Conservation (phyloP, 1,140 invertebrate genomes). For the Parapsyche elsis region DNA sequence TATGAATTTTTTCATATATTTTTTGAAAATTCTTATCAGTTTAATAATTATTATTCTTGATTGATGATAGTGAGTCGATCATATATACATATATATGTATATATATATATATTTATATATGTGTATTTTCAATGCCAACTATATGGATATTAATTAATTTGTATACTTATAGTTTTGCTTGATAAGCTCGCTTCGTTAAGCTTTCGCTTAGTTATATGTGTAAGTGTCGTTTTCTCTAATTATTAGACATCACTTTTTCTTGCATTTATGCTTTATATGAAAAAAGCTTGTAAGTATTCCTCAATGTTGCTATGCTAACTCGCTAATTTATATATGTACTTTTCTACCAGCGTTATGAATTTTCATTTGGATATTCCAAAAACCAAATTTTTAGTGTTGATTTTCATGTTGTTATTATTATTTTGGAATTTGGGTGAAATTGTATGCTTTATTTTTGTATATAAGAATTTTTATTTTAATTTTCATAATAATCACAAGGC, state of each 20-base stretch:
- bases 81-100: background rate
- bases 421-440: slow-evolving; percentile 45
- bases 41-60: too few species aligned
- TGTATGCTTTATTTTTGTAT: background rate
- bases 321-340: slow-evolving; percentile 16
- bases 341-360: too few species aligned
- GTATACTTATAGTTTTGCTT: background rate
- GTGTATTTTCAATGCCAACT: background rate
- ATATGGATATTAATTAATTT: background rate
- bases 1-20: too few species aligned
- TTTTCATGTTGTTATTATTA: background rate
- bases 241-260: slow-evolving; percentile 43
- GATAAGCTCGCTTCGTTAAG: slow-evolving; percentile 37
- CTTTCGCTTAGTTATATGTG: slow-evolving; percentile 51
- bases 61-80: background rate
- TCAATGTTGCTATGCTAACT: slow-evolving; percentile 43
- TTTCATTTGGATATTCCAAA: background rate
- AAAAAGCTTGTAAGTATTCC: slow-evolving; percentile 37
- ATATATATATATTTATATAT: background rate
- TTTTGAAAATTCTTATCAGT: too few species aligned
- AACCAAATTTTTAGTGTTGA: background rate
- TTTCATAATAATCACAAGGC: background rate
- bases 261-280: slow-evolving; percentile 28
- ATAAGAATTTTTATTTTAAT: slow-evolving; percentile 10
- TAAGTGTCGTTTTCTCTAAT: slow-evolving; percentile 57